A percentile compares a stretch with the other conserved stretches of the same genome.
phyloP scores from a whole-genome alignment of 2,888 invertebrate species.

The Pristionchus entomophagus region DNA sequence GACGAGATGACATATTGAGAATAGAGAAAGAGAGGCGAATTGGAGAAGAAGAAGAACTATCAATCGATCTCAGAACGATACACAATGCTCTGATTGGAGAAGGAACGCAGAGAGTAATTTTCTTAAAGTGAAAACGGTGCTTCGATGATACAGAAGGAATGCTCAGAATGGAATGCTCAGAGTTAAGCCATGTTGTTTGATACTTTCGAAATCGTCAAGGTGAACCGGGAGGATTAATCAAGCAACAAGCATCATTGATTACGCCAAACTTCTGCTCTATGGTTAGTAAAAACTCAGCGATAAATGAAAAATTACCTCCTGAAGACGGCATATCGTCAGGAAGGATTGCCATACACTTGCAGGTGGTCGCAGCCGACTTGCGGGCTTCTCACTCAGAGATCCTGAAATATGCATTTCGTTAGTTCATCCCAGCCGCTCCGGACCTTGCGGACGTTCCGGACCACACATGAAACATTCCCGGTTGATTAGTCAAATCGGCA shows the following conservation, averaged over 20 bases:
- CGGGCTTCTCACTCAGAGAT: slow-evolving; percentile 43
- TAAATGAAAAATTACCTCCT: background rate
- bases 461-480: background rate
- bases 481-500: slow-evolving; percentile 30
- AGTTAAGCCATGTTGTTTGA: background rate
- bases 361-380: slow-evolving; percentile 24
- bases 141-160: background rate
- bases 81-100: background rate
- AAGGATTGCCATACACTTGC: slow-evolving; percentile 40
- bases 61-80: background rate
- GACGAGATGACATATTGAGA: slow-evolving; percentile 44
- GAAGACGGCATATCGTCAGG: slow-evolving; percentile 42
- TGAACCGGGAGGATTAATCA: background rate
- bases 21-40: background rate
- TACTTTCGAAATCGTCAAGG: background rate
- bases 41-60: background rate
- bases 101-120: background rate
- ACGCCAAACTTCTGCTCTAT: background rate
- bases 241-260: background rate
- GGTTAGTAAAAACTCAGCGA: no score
- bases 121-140: background rate
- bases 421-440: background rate
- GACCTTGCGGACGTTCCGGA: background rate
- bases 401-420: background rate
- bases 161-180: background rate